Conservation (phyloP, 1,140 invertebrate species). For the Drosophila ananassae region DNA sequence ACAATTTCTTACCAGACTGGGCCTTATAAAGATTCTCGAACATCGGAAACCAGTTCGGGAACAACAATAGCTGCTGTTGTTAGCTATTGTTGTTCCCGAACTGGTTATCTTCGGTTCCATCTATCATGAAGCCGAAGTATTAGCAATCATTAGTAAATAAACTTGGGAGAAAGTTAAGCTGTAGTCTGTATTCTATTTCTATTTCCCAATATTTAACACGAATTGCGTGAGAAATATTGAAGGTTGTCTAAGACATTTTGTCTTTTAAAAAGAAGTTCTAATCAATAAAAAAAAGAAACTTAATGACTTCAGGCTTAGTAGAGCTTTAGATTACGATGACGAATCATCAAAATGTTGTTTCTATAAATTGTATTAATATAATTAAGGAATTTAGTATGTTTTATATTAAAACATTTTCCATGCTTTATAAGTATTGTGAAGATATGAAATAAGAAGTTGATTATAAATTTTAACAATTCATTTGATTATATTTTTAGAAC, state of each 20-base stretch:
- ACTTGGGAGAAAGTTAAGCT: slow-evolving; percentile 10
- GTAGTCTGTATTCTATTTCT: background rate
- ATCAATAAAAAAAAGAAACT: slow-evolving; percentile 19
- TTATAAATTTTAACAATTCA: background rate
- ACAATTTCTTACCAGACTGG: slow-evolving; percentile 19
- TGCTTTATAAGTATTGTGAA: no score
- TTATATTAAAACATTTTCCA: no score
- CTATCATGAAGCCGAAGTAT: slow-evolving; percentile 19
- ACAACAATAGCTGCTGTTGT: no score
- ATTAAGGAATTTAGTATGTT: no score
- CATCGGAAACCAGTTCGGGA: slow-evolving; percentile 13
- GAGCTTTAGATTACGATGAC: background rate
- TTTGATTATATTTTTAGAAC: slow-evolving; percentile 3
- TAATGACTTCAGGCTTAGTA: background rate
- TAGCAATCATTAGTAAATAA: background rate
- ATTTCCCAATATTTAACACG: slow-evolving; percentile 5
- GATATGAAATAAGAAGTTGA: no score
- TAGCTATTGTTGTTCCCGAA: slow-evolving; percentile 25
- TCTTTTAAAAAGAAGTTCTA: slow-evolving; percentile 2
- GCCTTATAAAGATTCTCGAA: slow-evolving; percentile 57
- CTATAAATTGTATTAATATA: background rate
- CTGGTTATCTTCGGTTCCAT: slow-evolving; percentile 30
- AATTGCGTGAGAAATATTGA: slow-evolving; percentile 12
- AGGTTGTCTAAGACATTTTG: background rate
- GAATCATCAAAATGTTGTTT: background rate